Evolutionary conservation across 2,888 invertebrate species (phyloP).

Genomic region (Stenurella melanura): DNA sequence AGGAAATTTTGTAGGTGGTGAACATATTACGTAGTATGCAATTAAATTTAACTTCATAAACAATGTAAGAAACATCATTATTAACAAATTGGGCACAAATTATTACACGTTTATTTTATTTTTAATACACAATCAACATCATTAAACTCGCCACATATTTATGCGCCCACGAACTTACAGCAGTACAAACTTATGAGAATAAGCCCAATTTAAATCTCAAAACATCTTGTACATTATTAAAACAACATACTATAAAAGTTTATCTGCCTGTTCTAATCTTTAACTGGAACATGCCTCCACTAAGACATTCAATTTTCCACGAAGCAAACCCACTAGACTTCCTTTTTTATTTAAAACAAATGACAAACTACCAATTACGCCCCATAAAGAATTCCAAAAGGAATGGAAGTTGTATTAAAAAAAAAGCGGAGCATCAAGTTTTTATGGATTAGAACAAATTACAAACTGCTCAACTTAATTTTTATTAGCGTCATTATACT

Average conservation of each 20-base stretch:
- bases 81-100: neutral
- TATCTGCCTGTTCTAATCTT: conserved; percentile 30
- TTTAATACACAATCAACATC: conserved; percentile 7
- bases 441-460: conserved; percentile 11
- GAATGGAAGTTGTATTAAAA: neutral
- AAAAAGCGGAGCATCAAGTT: conserved; percentile 5
- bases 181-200: conserved; percentile 20
- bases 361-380: conserved; percentile 8
- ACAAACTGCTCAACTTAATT: neutral
- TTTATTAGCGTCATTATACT: neutral
- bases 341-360: conserved; percentile 11
- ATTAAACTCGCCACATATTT: neutral
- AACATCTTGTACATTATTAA: conserved; percentile 20
- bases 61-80: neutral
- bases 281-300: conserved; percentile 11
- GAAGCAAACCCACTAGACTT: conserved; percentile 17
- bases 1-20: too few species aligned
- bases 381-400: neutral
- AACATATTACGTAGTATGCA: too few species aligned
- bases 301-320: conserved; percentile 5
- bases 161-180: neutral
- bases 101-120: neutral
- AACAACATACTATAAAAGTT: conserved; percentile 28
- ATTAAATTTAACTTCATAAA: neutral
- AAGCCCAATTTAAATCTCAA: conserved; percentile 37